A percentile compares a stretch with the other conserved stretches of the same genome.
These are phyloP conservation scores for Phragmatobia fuliginosa DNA, from an alignment of 2,888 invertebrate species.

Conservation along the genomic window DNA sequence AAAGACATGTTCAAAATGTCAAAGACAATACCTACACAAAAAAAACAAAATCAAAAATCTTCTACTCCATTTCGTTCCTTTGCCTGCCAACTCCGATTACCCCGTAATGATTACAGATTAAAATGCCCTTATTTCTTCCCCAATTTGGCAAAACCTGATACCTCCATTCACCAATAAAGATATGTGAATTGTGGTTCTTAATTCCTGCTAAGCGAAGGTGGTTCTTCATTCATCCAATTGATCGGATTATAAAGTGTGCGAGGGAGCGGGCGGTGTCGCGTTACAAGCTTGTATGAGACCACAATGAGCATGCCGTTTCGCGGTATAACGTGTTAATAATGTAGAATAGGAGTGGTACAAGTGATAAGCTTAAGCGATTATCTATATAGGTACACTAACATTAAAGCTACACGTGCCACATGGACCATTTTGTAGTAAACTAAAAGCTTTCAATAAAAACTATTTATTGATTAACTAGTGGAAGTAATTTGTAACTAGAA, in stretches of 20 bases:
- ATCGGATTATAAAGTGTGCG: conserved; percentile 54
- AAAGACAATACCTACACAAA: background rate
- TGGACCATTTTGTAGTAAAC: too few species aligned
- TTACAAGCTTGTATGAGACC: conserved; percentile 57
- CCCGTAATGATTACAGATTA: conserved; percentile 4
- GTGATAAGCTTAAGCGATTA: conserved; percentile 20
- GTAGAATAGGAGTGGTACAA: conserved; percentile 36
- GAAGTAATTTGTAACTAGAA: too few species aligned
- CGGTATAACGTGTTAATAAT: conserved; percentile 77
- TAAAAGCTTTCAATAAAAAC: too few species aligned
- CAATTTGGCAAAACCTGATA: conserved; percentile 24
- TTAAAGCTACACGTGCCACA: too few species aligned
- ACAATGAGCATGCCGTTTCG: conserved; percentile 70
- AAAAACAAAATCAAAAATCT: background rate
- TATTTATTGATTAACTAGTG: too few species aligned
- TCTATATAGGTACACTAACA: too few species aligned
- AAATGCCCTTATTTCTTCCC: conserved; percentile 7
- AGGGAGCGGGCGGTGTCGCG: conserved; percentile 57
- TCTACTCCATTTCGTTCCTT: background rate
- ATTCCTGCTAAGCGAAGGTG: conserved; percentile 48
- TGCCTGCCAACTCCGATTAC: background rate
- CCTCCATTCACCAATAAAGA: conserved; percentile 44
- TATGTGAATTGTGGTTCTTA: conserved; percentile 41
- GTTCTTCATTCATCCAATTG: conserved; percentile 52
- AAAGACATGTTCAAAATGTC: background rate